These are phyloP conservation scores for Zoroaster sp. DNA, from an alignment of 53 echinoderm and acorn worm species.

Conservation along the genomic window DNA sequence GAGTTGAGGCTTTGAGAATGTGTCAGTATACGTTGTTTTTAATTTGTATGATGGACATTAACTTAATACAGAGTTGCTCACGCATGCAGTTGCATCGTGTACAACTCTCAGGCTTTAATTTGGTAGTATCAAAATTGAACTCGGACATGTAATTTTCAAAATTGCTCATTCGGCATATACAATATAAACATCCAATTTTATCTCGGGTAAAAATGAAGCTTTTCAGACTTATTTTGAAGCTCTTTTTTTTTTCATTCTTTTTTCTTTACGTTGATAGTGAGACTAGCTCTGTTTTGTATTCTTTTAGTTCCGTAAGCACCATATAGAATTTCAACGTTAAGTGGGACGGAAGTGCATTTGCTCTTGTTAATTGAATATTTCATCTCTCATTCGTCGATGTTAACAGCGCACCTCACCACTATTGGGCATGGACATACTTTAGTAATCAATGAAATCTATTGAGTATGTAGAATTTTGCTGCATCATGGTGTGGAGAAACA, in stretches of 20 bases:
- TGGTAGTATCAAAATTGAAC: background rate
- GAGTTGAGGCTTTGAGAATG: too few relatives aligned
- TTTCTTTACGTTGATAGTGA: background rate
- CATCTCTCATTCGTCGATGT: background rate
- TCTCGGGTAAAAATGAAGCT: background rate
- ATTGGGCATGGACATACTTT: background rate
- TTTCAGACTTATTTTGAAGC: background rate
- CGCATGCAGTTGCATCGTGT: too few relatives aligned
- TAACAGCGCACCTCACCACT: background rate
- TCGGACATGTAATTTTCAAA: background rate
- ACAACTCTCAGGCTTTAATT: background rate
- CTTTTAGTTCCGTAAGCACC: background rate
- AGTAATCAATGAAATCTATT: background rate
- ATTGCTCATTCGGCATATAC: background rate
- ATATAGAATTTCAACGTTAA: slow-evolving; percentile 7
- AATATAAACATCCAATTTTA: too few relatives aligned
- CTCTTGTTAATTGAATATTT: slow-evolving; percentile 25
- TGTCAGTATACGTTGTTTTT: too few relatives aligned
- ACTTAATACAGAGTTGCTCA: too few relatives aligned
- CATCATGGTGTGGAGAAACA: background rate
- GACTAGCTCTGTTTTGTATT: background rate
- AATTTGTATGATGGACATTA: too few relatives aligned
- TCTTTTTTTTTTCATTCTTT: too few relatives aligned
- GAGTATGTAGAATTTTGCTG: background rate
- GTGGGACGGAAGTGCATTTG: slow-evolving; percentile 1